Evolutionary conservation across 2,797 vertebrate species (phyloP).

Genomic region (Okamejei kenojei): DNA sequence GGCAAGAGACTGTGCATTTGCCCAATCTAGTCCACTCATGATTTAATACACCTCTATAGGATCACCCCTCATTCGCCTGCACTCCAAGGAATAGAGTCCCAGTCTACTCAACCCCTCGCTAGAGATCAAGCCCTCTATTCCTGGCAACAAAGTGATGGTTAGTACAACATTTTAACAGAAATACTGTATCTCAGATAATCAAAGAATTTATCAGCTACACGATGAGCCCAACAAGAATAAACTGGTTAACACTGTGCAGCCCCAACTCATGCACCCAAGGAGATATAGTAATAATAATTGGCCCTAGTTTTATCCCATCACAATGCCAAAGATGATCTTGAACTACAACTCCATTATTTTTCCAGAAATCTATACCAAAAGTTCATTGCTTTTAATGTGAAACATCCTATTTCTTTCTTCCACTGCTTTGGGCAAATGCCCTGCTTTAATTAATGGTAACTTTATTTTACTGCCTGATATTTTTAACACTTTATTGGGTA

Average conservation of each 20-base stretch:
- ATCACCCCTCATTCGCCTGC: no score
- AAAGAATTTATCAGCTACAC: neutral
- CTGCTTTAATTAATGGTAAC: neutral
- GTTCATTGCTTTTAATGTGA: neutral
- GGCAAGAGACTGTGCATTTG: no score
- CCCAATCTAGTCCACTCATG: no score
- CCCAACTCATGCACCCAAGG: neutral
- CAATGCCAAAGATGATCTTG: neutral
- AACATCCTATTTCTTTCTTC: neutral
- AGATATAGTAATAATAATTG: neutral
- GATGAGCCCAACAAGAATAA: neutral
- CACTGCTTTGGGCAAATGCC: neutral
- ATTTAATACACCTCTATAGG: no score
- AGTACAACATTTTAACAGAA: neutral
- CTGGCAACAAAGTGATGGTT: neutral
- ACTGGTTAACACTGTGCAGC: neutral
- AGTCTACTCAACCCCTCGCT: no score
- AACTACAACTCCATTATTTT: neutral
- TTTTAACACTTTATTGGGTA: neutral
- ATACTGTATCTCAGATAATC: neutral
- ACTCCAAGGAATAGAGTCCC: no score
- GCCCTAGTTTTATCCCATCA: neutral
- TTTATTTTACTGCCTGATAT: neutral
- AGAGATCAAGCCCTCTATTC: no score
- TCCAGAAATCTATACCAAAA: neutral